Base-by-base conservation (phyloP, 2,113 vertebrate species). In the Mustela lutreola region DNA sequence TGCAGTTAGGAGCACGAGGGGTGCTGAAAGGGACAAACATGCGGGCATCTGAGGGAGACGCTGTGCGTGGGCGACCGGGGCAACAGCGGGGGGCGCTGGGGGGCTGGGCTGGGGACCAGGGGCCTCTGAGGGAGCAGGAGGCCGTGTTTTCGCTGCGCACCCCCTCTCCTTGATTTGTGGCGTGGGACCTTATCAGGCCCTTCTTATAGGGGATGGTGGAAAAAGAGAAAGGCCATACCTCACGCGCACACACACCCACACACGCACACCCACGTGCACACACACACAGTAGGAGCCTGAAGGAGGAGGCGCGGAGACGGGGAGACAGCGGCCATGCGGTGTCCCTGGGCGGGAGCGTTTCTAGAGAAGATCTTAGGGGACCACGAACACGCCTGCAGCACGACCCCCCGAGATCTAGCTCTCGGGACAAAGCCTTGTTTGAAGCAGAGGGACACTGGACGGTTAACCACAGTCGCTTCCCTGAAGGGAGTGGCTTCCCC, bases 1-100 rank as follows among this genome's bases (percentile, higher is more conserved):
- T 84, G 36, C 11, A 58, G 73, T 85, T 76, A 67, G 96, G 89
- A 95, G 84, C 80, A 73, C 53, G 67, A 79, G 63, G 24, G 67
- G 53, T 24, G 80, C 58, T 56, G 11, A 73, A 73, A 88, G 56
- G 58, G 36, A 42, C 11, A 60, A 28, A 58, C 67, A 22, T 42
- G n/a, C 31, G 42, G n/a, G 28, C 14, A 5, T 76, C 33, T 81
- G 24, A 79, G 15, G 16, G 24, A 67, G 86, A 24, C 18, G 39
- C 53, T 28, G 12, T 10, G 0, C 53, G 28, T 33, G 3, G 33
- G 42, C 24, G 65, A 9, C 31, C 22, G 28, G 53, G 1, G 2
- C 28, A 22, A 26, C 11, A 73, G 36, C 1, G 36, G n/a, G 36
- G 33, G 33, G 36, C 7, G 33, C 39, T 33, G n/a, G 81, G 18